Evolutionary conservation across 1,140 invertebrate genomes (phyloP), one percentile per base, ranked within the genome.

Genomic region (Episyrphus balteatus): DNA sequence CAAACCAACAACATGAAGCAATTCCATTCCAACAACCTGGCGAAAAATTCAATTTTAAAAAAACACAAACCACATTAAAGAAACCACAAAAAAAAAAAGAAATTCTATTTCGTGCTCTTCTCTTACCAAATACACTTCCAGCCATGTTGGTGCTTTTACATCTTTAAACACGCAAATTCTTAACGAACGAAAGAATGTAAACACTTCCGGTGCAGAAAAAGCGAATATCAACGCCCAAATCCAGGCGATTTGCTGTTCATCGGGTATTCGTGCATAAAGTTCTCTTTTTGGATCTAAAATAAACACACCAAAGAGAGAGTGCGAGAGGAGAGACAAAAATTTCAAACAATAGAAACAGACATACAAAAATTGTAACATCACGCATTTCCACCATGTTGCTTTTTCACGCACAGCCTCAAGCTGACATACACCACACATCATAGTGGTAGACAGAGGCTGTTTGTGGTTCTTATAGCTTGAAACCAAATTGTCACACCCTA

Each of bases 161-260:
- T 61, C 49, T 61, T 93, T 93, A 74, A 93, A 95, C 55, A 90
- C 80, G 62, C 85, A 90, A 68, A 92, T 92, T 52, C 90, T 77
- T 1, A 84, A 71, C 15, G 88, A 83, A 41, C 91, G 76, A 51
- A 93, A 81, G 21, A 91, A 72, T 1, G 87, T 85, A 21, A 91
- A 86, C 14, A 92, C 69, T 69, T 95, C 90, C 0, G 91, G 91
- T 13, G 89, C 79, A 2, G 85, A 75, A 57, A 88, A 92, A 6
- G 83, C 83, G 53, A 91, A 84, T 45, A 92, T 73, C 32, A 95
- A 71, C 51, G 84, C 86, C 91, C 91, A 95, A 58, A 88, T 86
- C 90, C 90, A 95, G 7, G 82, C 84, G 48, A 92, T 82, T 52
- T 86, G 75, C 66, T 93, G 88, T 49, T 81, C 77, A 44, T 84